These are phyloP conservation scores for Drosophila meridionalis DNA, from an alignment of 2,888 invertebrate genomes.

Conservation along the genomic window DNA sequence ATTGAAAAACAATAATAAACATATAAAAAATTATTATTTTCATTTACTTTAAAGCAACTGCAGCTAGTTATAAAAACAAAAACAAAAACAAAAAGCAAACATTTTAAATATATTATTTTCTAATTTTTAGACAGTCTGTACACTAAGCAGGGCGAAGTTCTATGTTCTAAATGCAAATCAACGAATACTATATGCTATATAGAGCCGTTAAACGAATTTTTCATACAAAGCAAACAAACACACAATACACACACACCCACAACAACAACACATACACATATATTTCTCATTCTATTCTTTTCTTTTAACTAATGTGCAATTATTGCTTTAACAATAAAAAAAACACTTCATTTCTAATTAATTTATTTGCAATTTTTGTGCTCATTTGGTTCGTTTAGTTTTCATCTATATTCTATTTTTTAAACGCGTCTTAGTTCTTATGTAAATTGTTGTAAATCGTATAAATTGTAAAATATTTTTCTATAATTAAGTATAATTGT, in stretches of 20 bases:
- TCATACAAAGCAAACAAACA: slow-evolving; percentile 28
- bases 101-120: slow-evolving; percentile 8
- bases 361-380: slow-evolving; percentile 61
- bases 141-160: slow-evolving; percentile 49
- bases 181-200: slow-evolving; percentile 67
- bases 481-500: slow-evolving; percentile 77
- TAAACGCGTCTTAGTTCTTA: slow-evolving; percentile 60
- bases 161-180: slow-evolving; percentile 67
- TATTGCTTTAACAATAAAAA: slow-evolving; percentile 63
- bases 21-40: slow-evolving; percentile 39
- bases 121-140: slow-evolving; percentile 38
- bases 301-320: slow-evolving; percentile 71
- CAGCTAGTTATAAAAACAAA: slow-evolving; percentile 43
- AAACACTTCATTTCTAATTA: slow-evolving; percentile 54
- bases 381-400: slow-evolving; percentile 42
- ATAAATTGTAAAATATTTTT: slow-evolving; percentile 74
- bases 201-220: slow-evolving; percentile 70
- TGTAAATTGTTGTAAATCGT: slow-evolving; percentile 75
- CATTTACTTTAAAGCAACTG: slow-evolving; percentile 44
- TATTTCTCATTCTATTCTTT: slow-evolving; percentile 21
- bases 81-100: neutral
- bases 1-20: slow-evolving; percentile 40
- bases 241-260: neutral
- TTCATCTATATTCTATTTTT: slow-evolving; percentile 34
- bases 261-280: slow-evolving; percentile 10